Evolutionary conservation across 2,888 invertebrate species (phyloP).

Genomic region (Bellardia bayeri): DNA sequence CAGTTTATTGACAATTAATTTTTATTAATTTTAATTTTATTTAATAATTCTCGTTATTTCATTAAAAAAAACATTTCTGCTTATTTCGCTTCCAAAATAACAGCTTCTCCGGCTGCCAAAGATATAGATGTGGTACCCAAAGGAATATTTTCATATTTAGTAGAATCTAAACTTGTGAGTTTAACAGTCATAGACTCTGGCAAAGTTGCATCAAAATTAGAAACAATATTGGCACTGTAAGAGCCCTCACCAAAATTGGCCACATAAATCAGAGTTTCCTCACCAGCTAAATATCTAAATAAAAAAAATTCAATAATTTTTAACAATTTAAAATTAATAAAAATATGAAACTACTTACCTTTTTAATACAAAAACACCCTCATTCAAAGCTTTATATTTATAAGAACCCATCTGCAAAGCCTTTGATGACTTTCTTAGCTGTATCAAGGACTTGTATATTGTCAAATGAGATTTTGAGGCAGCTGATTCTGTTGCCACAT

Average conservation of each 20-base stretch:
- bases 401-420: constrained; percentile 78
- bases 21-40: too few relatives aligned
- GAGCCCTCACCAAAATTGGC: constrained; percentile 77
- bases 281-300: constrained; percentile 74
- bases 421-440: constrained; percentile 80
- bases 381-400: constrained; percentile 78
- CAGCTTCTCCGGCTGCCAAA: constrained; percentile 69
- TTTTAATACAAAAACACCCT: constrained; percentile 78
- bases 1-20: too few relatives aligned
- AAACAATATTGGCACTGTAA: constrained; percentile 74
- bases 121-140: constrained; percentile 17
- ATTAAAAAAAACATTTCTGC: background rate
- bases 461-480: constrained; percentile 86
- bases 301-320: background rate
- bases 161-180: constrained; percentile 71
- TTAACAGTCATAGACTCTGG: constrained; percentile 68
- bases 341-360: constrained; percentile 76
- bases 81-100: constrained; percentile 65
- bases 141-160: constrained; percentile 52
- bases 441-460: constrained; percentile 86
- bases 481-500: constrained; percentile 85
- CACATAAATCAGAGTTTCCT: constrained; percentile 75
- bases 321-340: background rate
- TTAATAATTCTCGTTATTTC: too few relatives aligned
- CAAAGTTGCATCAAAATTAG: constrained; percentile 70